phyloP scores from a whole-genome alignment of 2,113 vertebrate genomes.

The Apodemus sylvaticus region DNA sequence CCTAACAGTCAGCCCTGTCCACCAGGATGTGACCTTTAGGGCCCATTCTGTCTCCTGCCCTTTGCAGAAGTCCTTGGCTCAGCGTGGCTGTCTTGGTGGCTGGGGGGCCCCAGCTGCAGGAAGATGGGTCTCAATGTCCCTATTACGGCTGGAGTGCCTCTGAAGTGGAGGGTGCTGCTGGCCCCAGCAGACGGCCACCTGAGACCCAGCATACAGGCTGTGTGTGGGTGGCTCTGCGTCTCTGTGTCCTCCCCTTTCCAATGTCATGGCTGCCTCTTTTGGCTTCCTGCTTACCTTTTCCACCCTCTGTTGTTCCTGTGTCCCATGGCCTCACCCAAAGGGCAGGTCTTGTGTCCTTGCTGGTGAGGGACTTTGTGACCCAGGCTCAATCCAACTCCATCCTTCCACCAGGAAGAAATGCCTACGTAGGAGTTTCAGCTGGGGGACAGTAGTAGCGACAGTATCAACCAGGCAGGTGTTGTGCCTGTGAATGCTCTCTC shows the following conservation, averaged over 20 bases:
- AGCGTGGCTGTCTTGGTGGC: fast-evolving
- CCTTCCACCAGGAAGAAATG: not conserved
- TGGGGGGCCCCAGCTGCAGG: not conserved
- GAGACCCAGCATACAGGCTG: not conserved
- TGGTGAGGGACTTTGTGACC: not conserved
- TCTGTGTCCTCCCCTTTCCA: not conserved
- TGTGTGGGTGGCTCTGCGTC: not conserved
- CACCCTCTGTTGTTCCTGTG: not conserved
- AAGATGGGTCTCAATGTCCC: not conserved
- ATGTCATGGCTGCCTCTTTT: not conserved
- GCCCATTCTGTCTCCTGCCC: not conserved
- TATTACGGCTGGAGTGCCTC: not conserved
- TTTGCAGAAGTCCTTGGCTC: not conserved
- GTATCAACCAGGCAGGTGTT: not conserved
- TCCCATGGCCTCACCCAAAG: not conserved
- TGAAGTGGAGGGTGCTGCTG: not conserved
- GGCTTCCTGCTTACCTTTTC: not conserved
- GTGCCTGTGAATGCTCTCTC: no score
- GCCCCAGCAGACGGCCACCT: conserved; percentile 5
- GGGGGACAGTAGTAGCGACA: fast-evolving
- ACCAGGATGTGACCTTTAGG: not conserved
- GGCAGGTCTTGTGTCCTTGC: not conserved
- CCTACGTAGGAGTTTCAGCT: not conserved
- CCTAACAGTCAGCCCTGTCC: not conserved
- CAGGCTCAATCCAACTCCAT: not conserved